These are phyloP conservation scores for Gnatocerus cornutus DNA, from an alignment of 2,888 invertebrate genomes.

Conservation along the genomic window DNA sequence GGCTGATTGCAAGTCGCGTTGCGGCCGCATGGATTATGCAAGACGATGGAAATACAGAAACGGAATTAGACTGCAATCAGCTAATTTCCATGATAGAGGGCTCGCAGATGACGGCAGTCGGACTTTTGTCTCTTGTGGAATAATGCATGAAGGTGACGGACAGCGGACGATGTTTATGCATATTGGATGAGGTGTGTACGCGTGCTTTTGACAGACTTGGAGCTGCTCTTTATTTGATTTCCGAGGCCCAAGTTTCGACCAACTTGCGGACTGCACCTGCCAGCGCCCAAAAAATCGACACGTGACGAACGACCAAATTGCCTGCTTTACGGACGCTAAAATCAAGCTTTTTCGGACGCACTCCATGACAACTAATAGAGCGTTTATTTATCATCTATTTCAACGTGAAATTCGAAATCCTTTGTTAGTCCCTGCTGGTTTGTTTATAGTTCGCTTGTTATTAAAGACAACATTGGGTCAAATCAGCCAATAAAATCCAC, in stretches of 20 bases:
- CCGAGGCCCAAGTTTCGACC: constrained; percentile 53
- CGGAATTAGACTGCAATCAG: constrained; percentile 64
- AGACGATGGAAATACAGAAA: constrained; percentile 61
- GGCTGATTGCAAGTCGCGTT: constrained; percentile 57
- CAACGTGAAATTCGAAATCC: too few relatives aligned
- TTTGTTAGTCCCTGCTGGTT: too few relatives aligned
- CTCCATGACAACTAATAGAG: too few relatives aligned
- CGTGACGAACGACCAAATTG: neutral
- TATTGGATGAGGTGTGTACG: constrained; percentile 64
- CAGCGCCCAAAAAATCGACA: constrained; percentile 25
- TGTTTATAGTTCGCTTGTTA: too few relatives aligned
- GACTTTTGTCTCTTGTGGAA: constrained; percentile 62
- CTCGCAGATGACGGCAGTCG: constrained; percentile 58
- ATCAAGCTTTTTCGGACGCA: too few relatives aligned
- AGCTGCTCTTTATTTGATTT: constrained; percentile 59
- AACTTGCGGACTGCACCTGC: constrained; percentile 51
- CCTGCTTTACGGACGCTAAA: neutral
- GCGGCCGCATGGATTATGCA: constrained; percentile 60
- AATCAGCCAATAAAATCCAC: too few relatives aligned
- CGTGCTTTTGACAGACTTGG: constrained; percentile 63
- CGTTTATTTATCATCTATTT: too few relatives aligned
- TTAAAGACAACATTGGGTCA: too few relatives aligned
- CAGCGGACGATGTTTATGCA: constrained; percentile 61
- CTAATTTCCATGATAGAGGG: constrained; percentile 61
- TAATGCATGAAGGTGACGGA: constrained; percentile 69